Conservation (phyloP, 2,797 vertebrate genomes). For the Pipistrellus nathusii region DNA sequence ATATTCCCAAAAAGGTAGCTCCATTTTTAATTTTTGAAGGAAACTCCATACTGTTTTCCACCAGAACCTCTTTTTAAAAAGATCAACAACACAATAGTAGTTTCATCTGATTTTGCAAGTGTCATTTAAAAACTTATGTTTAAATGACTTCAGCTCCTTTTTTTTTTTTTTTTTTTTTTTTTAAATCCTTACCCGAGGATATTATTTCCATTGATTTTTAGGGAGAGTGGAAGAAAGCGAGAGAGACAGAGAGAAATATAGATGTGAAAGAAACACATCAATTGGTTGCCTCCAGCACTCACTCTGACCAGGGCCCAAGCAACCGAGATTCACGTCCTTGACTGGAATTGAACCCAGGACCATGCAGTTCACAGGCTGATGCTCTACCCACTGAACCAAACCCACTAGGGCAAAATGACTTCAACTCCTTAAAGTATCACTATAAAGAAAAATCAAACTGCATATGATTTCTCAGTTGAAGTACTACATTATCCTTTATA, state of each 20-base stretch:
- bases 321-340: no score
- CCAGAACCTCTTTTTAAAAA: background rate
- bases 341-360: no score
- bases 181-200: no score
- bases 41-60: background rate
- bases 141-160: conserved; percentile 10
- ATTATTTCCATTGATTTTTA: no score
- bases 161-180: no score
- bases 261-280: no score
- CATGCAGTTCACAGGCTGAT: no score
- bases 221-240: no score
- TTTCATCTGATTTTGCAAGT: conserved; percentile 34
- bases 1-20: background rate
- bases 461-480: conserved; percentile 17
- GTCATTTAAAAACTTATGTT: conserved; percentile 62
- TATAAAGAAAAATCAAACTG: conserved; percentile 2
- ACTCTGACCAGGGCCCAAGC: no score
- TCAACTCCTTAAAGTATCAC: conserved; percentile 5
- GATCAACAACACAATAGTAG: background rate
- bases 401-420: background rate
- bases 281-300: no score
- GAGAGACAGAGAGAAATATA: no score
- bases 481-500: background rate
- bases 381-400: no score
- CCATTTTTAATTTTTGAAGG: background rate